These are phyloP conservation scores for Chlorops oryzae DNA, from an alignment of 1,140 invertebrate genomes.

Conservation along the genomic window DNA sequence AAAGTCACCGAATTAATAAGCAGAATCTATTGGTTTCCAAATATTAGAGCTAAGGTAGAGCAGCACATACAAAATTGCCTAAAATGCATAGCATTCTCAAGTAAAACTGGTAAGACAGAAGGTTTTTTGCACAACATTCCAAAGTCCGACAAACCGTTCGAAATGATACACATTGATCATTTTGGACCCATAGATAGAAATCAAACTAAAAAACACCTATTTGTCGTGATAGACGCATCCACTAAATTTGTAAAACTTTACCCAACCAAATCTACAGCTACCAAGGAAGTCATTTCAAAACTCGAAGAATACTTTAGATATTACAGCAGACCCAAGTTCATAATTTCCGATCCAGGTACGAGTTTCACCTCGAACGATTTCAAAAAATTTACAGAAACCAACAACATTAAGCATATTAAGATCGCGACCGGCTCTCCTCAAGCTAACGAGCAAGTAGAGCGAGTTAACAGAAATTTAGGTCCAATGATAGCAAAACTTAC, in stretches of 20 bases:
- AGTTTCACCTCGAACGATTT: slow-evolving; percentile 5
- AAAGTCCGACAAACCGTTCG: slow-evolving; percentile 26
- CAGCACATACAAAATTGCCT: slow-evolving; percentile 17
- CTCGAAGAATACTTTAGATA: too few species aligned
- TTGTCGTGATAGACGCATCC: slow-evolving; percentile 46
- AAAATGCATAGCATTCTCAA: slow-evolving; percentile 23
- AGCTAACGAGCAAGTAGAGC: slow-evolving; percentile 22
- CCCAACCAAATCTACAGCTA: too few species aligned
- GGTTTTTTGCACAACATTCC: slow-evolving; percentile 28
- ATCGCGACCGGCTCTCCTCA: too few species aligned
- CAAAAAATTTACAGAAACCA: slow-evolving; percentile 12
- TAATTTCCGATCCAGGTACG: slow-evolving; percentile 4
- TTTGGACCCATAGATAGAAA: slow-evolving; percentile 30
- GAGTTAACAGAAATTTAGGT: slow-evolving; percentile 15
- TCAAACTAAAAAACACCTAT: slow-evolving; percentile 43
- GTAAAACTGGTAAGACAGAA: slow-evolving; percentile 16
- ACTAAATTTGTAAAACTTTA: too few species aligned
- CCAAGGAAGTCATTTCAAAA: too few species aligned
- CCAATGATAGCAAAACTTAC: slow-evolving; percentile 17
- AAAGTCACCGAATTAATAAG: slow-evolving; percentile 18
- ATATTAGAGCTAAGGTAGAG: slow-evolving; percentile 24
- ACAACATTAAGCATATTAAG: slow-evolving; percentile 16
- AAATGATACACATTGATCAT: slow-evolving; percentile 30
- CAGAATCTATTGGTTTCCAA: slow-evolving; percentile 25
- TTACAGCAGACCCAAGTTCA: too few species aligned